Evolutionary conservation across 2,113 vertebrate genomes (phyloP).

Genomic region (Larimichthys crocea): DNA sequence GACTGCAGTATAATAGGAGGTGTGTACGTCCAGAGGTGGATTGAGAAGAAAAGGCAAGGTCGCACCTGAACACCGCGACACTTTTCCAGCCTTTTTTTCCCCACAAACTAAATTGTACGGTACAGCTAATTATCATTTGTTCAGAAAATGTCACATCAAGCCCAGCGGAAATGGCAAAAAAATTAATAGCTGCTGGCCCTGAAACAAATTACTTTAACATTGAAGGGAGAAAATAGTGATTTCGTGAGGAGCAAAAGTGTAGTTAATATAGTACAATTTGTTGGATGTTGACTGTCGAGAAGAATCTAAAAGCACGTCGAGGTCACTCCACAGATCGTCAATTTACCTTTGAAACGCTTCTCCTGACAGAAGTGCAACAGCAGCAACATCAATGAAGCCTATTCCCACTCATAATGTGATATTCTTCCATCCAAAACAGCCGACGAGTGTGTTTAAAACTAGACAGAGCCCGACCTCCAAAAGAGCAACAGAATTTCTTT

Average conservation of each 20-base stretch:
- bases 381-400: not conserved
- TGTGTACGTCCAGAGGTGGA: not conserved
- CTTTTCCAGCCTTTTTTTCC: slow-evolving; percentile 1
- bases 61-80: not conserved
- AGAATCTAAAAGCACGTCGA: slow-evolving; percentile 8
- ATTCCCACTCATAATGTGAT: not conserved
- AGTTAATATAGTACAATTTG: not conserved
- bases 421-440: not conserved
- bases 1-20: not conserved
- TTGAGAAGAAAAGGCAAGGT: not conserved
- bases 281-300: slow-evolving; percentile 9
- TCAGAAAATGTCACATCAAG: slow-evolving; percentile 50
- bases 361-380: not conserved
- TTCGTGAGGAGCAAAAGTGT: slow-evolving; percentile 13
- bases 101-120: slow-evolving; percentile 26
- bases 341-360: not conserved
- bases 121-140: slow-evolving; percentile 42
- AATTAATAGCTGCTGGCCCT: slow-evolving; percentile 37
- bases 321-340: slow-evolving; percentile 17
- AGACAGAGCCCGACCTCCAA: not conserved
- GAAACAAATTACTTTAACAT: slow-evolving; percentile 47
- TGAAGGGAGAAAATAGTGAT: slow-evolving; percentile 29
- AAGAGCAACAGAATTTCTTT: not conserved
- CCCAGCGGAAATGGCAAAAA: slow-evolving; percentile 17
- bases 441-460: not conserved